Percentiles rank a stretch among this genome's conserved stretches.
These are phyloP conservation scores for Ricordea florida DNA, from an alignment of 92 coral and sea anemone species.

Conservation along the genomic window DNA sequence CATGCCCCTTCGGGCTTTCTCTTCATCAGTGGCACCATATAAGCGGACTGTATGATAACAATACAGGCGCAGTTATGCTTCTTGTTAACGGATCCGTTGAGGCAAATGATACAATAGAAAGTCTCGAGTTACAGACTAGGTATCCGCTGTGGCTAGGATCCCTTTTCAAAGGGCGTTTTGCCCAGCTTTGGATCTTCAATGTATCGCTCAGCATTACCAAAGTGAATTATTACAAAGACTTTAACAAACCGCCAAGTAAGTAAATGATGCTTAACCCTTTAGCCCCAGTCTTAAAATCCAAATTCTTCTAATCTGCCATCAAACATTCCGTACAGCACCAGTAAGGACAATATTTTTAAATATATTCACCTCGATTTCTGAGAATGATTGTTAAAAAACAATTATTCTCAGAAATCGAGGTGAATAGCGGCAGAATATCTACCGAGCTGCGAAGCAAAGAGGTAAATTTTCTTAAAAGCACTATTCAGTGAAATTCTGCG, in stretches of 20 bases:
- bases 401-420: too few species aligned
- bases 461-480: too few species aligned
- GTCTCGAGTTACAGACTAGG: neutral
- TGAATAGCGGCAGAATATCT: too few species aligned
- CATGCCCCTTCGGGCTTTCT: neutral
- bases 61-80: neutral
- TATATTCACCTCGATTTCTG: too few species aligned
- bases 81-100: neutral
- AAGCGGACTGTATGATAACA: neutral
- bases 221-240: neutral
- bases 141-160: conserved; percentile 27
- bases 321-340: too few species aligned
- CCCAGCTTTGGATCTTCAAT: conserved; percentile 23
- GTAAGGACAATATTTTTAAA: too few species aligned
- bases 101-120: neutral
- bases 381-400: too few species aligned
- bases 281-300: too few species aligned
- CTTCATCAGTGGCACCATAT: conserved; percentile 6
- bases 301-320: too few species aligned
- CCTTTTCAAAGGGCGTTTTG: conserved; percentile 21
- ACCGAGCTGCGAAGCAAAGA: too few species aligned
- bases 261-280: too few species aligned
- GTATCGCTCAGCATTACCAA: neutral
- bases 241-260: neutral
- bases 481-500: too few species aligned